phyloP scores from a whole-genome alignment of 2,888 invertebrate genomes.

The Eupelmus urozonus region DNA sequence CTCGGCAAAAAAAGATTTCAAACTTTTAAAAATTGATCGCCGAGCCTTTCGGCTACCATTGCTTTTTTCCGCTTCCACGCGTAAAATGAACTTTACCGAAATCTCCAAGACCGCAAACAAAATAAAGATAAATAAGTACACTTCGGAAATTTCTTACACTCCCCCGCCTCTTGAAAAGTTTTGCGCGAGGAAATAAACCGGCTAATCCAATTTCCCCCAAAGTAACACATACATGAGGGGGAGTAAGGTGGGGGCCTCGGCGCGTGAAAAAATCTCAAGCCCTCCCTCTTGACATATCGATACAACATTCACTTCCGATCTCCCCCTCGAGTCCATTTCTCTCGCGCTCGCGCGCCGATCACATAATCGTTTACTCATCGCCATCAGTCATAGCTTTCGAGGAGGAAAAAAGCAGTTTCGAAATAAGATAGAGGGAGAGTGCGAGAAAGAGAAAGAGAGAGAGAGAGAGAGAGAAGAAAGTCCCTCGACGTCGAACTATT shows the following conservation, averaged over 20 bases:
- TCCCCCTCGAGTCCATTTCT: background rate
- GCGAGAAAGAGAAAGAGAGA: background rate
- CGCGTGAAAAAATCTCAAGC: slow-evolving; percentile 27
- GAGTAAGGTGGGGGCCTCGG: no score
- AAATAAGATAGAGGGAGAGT: background rate
- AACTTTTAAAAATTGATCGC: no score
- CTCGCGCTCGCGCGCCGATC: background rate
- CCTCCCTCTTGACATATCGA: slow-evolving; percentile 13
- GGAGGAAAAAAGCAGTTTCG: no score
- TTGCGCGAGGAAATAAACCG: background rate
- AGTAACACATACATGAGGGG: background rate
- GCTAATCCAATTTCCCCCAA: slow-evolving; percentile 14
- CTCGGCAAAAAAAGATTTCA: no score
- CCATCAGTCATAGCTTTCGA: slow-evolving; percentile 32
- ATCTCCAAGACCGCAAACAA: no score
- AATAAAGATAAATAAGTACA: no score
- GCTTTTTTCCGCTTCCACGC: no score
- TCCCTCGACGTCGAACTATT: slow-evolving; percentile 41
- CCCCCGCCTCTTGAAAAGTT: no score
- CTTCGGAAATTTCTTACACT: no score
- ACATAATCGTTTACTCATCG: slow-evolving; percentile 52
- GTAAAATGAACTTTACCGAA: no score
- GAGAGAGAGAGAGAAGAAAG: background rate
- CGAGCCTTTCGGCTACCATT: no score
- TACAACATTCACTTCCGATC: slow-evolving; percentile 33